These are phyloP conservation scores for Macrosoma leucophasiata DNA, from an alignment of 2,888 invertebrate genomes.

Conservation along the genomic window DNA sequence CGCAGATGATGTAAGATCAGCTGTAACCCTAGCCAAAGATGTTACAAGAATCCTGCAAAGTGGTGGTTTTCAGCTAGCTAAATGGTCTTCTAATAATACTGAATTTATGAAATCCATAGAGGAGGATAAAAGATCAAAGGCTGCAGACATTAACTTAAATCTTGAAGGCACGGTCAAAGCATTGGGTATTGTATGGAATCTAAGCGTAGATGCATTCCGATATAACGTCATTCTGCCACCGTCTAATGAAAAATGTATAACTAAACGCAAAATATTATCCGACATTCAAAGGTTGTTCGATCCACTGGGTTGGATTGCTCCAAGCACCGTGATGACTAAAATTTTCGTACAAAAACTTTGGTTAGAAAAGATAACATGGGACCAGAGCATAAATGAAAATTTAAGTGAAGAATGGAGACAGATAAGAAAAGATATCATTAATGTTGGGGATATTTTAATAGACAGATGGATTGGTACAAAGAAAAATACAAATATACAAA, in stretches of 20 bases:
- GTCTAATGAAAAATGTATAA: not conserved
- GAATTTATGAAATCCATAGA: conserved; percentile 10
- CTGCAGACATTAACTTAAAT: conserved; percentile 15
- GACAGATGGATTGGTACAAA: conserved; percentile 2
- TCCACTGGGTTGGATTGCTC: conserved; percentile 26
- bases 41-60: not conserved
- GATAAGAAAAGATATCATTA: not conserved
- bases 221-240: conserved; percentile 8
- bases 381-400: conserved; percentile 1
- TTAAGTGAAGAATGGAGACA: not conserved
- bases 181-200: conserved; percentile 24
- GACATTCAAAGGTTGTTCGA: conserved; percentile 21
- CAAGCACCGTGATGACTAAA: conserved; percentile 23
- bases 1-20: not conserved
- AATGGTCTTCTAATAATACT: conserved; percentile 20
- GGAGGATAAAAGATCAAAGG: not conserved
- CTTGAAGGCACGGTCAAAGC: conserved; percentile 21
- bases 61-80: conserved; percentile 7
- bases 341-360: conserved; percentile 24
- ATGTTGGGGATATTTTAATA: not conserved
- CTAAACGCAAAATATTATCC: conserved; percentile 10
- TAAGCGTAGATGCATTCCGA: conserved; percentile 18
- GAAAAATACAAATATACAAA: not conserved
- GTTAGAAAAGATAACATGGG: conserved; percentile 8
- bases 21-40: not conserved